phyloP scores from a whole-genome alignment of 2,888 invertebrate genomes.

The Dastarcus helophoroides region DNA sequence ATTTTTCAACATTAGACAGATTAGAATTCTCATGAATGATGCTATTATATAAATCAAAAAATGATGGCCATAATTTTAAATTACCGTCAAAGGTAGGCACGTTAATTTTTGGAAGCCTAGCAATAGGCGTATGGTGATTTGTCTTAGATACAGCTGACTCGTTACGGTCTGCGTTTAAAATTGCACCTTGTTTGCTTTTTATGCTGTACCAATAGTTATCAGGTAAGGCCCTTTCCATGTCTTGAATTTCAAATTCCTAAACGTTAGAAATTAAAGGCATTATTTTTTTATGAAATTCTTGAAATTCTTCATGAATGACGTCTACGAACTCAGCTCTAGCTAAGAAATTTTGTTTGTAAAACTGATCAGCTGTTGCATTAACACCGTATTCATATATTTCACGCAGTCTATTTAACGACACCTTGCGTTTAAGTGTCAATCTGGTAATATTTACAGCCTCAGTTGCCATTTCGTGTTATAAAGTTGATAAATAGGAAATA shows the following conservation, averaged over 20 bases:
- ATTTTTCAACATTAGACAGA: conserved; percentile 6
- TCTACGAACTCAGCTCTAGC: too few species aligned
- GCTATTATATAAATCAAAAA: conserved; percentile 4
- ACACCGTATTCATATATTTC: conserved; percentile 5
- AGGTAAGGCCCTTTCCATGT: conserved; percentile 2
- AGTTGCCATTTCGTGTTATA: too few species aligned
- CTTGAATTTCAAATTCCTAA: conserved; percentile 3
- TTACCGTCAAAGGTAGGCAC: too few species aligned
- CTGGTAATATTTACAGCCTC: too few species aligned
- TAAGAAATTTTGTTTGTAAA: conserved; percentile 5
- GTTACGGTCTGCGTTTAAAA: conserved; percentile 2
- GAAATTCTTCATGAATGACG: conserved; percentile 4
- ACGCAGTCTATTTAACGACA: too few species aligned
- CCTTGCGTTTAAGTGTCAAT: too few species aligned
- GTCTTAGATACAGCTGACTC: too few species aligned
- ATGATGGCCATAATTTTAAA: too few species aligned
- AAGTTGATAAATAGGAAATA: too few species aligned
- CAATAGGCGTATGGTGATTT: too few species aligned
- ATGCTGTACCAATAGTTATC: conserved; percentile 4
- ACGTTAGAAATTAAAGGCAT: conserved; percentile 4
- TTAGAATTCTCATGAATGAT: conserved; percentile 5
- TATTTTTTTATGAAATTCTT: conserved; percentile 4
- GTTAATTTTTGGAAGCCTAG: too few species aligned
- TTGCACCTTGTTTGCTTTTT: conserved; percentile 3
- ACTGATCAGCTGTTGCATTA: conserved; percentile 3